Evolutionary conservation across 2,113 vertebrate genomes (phyloP).

Genomic region (Apeltes quadracus): DNA sequence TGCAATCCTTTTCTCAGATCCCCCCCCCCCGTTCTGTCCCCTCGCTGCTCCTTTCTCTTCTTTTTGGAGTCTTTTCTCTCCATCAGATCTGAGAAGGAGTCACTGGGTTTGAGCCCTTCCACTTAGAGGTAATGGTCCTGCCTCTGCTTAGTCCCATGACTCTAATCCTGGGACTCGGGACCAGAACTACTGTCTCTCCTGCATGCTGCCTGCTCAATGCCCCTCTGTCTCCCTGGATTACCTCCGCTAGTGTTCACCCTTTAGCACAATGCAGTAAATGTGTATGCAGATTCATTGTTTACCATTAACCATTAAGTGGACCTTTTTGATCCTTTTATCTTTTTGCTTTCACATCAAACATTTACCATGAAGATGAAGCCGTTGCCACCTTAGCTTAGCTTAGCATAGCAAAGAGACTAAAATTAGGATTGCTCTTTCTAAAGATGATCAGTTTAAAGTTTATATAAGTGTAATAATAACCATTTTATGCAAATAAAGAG

Average conservation of each 20-base stretch:
- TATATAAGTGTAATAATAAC: background rate
- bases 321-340: background rate
- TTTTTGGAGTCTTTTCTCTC: slow-evolving; percentile 46
- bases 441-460: background rate
- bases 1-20: slow-evolving; percentile 37
- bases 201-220: slow-evolving; percentile 59
- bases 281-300: slow-evolving; percentile 24
- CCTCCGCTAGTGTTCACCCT: slow-evolving; percentile 59
- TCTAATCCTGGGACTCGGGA: slow-evolving; percentile 76
- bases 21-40: slow-evolving; percentile 10
- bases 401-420: slow-evolving; percentile 1
- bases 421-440: background rate
- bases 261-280: slow-evolving; percentile 5
- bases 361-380: background rate
- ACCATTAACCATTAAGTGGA: background rate
- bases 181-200: slow-evolving; percentile 62
- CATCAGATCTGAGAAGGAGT: slow-evolving; percentile 69
- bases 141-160: slow-evolving; percentile 77
- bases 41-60: slow-evolving; percentile 30
- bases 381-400: background rate
- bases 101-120: slow-evolving; percentile 74
- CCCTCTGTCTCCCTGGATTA: slow-evolving; percentile 55
- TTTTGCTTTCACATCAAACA: background rate
- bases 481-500: background rate
- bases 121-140: slow-evolving; percentile 74